phyloP scores from a whole-genome alignment of 2,113 vertebrate species.

The Acinonyx jubatus region DNA sequence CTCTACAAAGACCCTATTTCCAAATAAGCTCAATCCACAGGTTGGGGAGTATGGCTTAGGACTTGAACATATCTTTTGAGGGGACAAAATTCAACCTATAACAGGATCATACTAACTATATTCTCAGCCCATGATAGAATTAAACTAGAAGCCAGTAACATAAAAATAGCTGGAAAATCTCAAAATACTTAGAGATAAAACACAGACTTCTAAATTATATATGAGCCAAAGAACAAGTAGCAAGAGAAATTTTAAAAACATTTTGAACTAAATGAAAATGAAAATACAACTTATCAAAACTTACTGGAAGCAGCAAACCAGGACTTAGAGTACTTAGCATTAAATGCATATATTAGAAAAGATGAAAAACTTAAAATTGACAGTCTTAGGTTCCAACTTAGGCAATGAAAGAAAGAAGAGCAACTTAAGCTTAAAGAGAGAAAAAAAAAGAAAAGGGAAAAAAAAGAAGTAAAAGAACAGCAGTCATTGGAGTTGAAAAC shows the following conservation, averaged over 20 bases:
- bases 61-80: neutral
- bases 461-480: neutral
- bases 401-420: neutral
- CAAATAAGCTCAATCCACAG: neutral
- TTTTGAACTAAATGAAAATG: neutral
- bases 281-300: slow-evolving; percentile 9
- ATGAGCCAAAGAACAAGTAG: neutral
- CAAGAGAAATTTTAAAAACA: neutral
- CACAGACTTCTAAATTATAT: neutral
- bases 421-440: neutral
- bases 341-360: neutral
- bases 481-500: neutral
- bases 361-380: slow-evolving; percentile 3
- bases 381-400: neutral
- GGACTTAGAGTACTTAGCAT: neutral
- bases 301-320: neutral
- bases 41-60: neutral
- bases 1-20: neutral
- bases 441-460: neutral
- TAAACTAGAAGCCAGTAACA: slow-evolving; percentile 16
- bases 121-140: neutral
- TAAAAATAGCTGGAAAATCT: neutral
- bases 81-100: neutral
- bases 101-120: neutral
- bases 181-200: neutral